Evolutionary conservation across 1,140 invertebrate species (phyloP).

Genomic region (Lineus longissimus): DNA sequence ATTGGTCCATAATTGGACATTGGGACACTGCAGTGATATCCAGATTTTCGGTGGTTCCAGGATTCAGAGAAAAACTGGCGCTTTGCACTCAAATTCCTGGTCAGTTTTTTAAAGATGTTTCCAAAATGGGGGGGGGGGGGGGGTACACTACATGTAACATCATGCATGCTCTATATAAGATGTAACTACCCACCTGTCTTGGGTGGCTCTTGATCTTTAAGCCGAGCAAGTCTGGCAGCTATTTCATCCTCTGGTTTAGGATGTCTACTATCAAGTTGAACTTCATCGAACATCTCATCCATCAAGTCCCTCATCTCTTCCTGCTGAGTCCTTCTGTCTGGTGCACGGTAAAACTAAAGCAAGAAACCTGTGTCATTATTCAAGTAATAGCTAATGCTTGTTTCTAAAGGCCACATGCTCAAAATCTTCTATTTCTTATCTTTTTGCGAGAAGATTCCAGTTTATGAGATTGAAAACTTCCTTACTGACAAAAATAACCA

Average conservation of each 20-base stretch:
- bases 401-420: too few species aligned
- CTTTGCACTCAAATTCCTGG: too few species aligned
- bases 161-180: too few species aligned
- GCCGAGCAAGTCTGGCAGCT: slow-evolving; percentile 24
- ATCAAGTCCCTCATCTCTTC: slow-evolving; percentile 42
- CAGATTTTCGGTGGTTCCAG: too few species aligned
- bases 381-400: too few species aligned
- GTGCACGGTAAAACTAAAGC: slow-evolving; percentile 23
- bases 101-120: too few species aligned
- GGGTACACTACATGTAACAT: too few species aligned
- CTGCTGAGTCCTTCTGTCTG: slow-evolving; percentile 34
- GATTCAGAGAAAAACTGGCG: too few species aligned
- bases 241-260: slow-evolving; percentile 32
- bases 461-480: background rate
- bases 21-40: too few species aligned
- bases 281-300: slow-evolving; percentile 41
- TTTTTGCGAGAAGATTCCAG: background rate
- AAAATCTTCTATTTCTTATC: too few species aligned
- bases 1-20: too few species aligned
- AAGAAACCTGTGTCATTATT: background rate
- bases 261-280: slow-evolving; percentile 36
- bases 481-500: background rate
- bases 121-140: too few species aligned
- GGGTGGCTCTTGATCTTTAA: slow-evolving; percentile 17
- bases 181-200: background rate